Conservation (phyloP, 2,888 invertebrate species). For the Sicus ferrugineus region DNA sequence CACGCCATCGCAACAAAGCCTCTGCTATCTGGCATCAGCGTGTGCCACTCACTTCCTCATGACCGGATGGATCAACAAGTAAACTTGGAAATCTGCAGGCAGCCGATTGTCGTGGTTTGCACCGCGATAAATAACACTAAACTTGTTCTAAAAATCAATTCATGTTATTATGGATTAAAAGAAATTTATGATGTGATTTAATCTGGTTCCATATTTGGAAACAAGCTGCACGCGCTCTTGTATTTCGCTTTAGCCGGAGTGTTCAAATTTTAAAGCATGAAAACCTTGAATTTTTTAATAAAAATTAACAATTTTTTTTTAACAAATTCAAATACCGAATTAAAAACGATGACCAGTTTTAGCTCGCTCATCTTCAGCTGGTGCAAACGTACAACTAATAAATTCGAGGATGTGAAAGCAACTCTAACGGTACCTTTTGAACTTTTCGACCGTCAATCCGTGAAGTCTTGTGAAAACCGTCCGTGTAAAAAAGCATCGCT, state of each 20-base stretch:
- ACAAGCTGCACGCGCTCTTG: constrained; percentile 1
- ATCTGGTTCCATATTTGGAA: too few relatives aligned
- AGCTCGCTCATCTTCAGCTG: neutral
- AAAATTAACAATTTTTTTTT: too few relatives aligned
- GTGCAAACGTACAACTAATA: neutral
- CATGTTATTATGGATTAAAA: too few relatives aligned
- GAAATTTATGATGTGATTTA: too few relatives aligned
- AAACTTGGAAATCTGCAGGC: neutral
- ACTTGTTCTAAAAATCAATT: too few relatives aligned
- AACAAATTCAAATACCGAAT: too few relatives aligned
- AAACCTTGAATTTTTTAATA: too few relatives aligned
- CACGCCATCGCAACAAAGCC: neutral
- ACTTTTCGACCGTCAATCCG: constrained; percentile 39
- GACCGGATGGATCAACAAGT: neutral
- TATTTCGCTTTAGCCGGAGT: too few relatives aligned
- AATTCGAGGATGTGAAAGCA: neutral
- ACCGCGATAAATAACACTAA: too few relatives aligned
- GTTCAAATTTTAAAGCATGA: too few relatives aligned
- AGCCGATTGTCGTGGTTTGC: neutral
- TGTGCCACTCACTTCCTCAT: neutral
- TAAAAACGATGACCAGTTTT: neutral
- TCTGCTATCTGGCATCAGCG: neutral
- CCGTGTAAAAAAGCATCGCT: constrained; percentile 51
- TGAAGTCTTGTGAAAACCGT: constrained; percentile 49
- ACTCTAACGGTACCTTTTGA: constrained; percentile 43